Evolutionary conservation across 2,113 vertebrate genomes (phyloP).

Genomic region (Petrocephalus microphthalmus): DNA sequence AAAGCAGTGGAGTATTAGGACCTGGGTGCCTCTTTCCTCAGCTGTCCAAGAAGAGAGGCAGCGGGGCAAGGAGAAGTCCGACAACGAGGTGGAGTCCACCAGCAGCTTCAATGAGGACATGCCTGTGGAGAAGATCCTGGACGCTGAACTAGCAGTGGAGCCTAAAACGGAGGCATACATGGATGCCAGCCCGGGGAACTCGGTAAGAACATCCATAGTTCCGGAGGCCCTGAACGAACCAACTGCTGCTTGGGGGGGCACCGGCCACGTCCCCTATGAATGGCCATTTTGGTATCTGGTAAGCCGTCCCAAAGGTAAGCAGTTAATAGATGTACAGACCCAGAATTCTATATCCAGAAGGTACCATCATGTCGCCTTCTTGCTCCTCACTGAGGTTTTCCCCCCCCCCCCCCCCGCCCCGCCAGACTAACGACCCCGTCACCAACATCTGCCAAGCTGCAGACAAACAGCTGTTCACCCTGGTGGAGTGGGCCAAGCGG

Average conservation of each 20-base stretch:
- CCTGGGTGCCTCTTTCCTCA: slow-evolving; percentile 27
- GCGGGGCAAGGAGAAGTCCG: slow-evolving; percentile 62
- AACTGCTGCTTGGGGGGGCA: too few relatives aligned
- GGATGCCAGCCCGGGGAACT: slow-evolving; percentile 56
- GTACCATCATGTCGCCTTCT: not conserved
- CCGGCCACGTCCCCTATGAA: not conserved
- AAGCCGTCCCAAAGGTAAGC: not conserved
- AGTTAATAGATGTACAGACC: not conserved
- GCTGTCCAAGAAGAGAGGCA: slow-evolving; percentile 73
- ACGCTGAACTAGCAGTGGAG: slow-evolving; percentile 70
- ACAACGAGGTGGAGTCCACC: slow-evolving; percentile 56
- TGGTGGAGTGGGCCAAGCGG: slow-evolving; percentile 71
- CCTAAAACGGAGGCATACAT: slow-evolving; percentile 65
- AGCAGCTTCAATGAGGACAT: slow-evolving; percentile 59
- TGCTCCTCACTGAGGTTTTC: not conserved
- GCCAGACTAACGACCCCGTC: slow-evolving; percentile 68
- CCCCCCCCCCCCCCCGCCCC: not conserved
- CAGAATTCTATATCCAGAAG: not conserved
- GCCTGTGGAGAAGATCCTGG: slow-evolving; percentile 73
- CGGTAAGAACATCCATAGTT: slow-evolving; percentile 40
- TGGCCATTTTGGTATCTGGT: not conserved
- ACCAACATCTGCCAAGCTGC: slow-evolving; percentile 73
- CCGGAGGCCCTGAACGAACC: not conserved
- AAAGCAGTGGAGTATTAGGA: not conserved
- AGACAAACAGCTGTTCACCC: slow-evolving; percentile 73